Percentiles rank a stretch among this genome's conserved stretches.
Evolutionary conservation across 1,140 invertebrate species (phyloP).

Genomic region (Trachymyrmex septentrionalis): DNA sequence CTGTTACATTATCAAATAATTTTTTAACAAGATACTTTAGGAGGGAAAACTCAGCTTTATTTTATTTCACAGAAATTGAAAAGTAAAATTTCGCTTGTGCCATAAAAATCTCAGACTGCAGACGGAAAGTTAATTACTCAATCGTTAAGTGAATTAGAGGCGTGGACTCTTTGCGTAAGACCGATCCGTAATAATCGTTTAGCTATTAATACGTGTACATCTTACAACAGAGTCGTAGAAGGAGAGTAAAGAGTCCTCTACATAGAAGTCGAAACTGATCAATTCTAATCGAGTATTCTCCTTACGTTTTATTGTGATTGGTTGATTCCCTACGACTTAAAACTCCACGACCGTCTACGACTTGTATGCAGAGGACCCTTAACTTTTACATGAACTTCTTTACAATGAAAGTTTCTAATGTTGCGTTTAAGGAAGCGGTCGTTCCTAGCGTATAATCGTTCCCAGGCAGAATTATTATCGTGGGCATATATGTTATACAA

Average conservation of each 20-base stretch:
- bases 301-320: no score
- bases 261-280: no score
- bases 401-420: constrained; percentile 40
- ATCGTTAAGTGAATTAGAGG: constrained; percentile 40
- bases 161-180: background rate
- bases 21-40: no score
- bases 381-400: background rate
- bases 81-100: no score
- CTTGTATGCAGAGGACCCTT: no score
- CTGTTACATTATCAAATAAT: no score
- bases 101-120: no score
- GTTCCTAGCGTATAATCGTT: constrained; percentile 26
- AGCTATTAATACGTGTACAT: constrained; percentile 1
- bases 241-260: background rate
- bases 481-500: constrained; percentile 53
- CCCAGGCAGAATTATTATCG: constrained; percentile 65
- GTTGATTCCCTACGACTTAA: no score
- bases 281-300: no score
- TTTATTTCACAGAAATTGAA: no score
- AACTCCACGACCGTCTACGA: no score
- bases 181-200: background rate
- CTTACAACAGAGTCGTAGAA: constrained; percentile 3
- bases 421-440: constrained; percentile 9
- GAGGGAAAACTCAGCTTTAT: no score
- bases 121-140: background rate